phyloP scores from a whole-genome alignment of 2,113 vertebrate species.

The Thalassoma bifasciatum region DNA sequence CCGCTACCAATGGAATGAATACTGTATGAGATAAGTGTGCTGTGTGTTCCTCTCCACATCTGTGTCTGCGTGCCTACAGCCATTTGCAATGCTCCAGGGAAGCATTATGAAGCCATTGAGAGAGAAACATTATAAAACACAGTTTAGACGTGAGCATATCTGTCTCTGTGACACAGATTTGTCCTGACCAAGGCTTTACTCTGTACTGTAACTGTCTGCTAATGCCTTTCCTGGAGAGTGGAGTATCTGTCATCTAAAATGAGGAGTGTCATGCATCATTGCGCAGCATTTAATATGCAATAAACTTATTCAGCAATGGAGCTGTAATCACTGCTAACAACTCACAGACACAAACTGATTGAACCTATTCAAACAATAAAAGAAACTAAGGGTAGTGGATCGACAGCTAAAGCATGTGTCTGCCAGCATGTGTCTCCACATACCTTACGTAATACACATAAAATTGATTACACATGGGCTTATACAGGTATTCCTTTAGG shows the following conservation, averaged over 20 bases:
- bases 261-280: slow-evolving; percentile 25
- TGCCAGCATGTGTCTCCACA: background rate
- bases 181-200: slow-evolving; percentile 37
- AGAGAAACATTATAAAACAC: slow-evolving; percentile 23
- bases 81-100: slow-evolving; percentile 41
- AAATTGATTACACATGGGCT: no score
- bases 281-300: slow-evolving; percentile 42
- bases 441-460: background rate
- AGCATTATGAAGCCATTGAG: slow-evolving; percentile 27
- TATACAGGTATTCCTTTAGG: no score
- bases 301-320: slow-evolving; percentile 47
- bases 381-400: slow-evolving; percentile 1
- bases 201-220: slow-evolving; percentile 17
- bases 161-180: slow-evolving; percentile 3
- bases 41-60: slow-evolving; percentile 17
- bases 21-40: slow-evolving; percentile 29
- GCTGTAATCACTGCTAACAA: slow-evolving; percentile 56
- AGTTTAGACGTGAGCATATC: slow-evolving; percentile 11
- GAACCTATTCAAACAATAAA: slow-evolving; percentile 30
- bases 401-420: background rate
- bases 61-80: slow-evolving; percentile 17
- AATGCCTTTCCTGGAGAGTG: slow-evolving; percentile 24
- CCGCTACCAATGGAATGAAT: slow-evolving; percentile 17
- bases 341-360: slow-evolving; percentile 23
- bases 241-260: slow-evolving; percentile 38